phyloP scores from a whole-genome alignment of 2,113 vertebrate species.

The Trichechus manatus region DNA sequence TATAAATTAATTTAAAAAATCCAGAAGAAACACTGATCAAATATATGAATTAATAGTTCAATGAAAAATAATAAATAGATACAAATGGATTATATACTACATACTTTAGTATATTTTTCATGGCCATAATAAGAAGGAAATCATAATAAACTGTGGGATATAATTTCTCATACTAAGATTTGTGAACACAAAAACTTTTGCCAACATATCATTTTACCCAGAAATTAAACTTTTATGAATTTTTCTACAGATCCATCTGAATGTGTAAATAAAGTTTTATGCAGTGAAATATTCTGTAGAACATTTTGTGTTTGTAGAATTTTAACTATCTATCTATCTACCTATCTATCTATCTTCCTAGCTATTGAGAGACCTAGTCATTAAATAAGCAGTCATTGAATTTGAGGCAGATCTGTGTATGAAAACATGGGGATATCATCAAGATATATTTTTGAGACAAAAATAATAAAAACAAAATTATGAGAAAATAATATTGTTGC shows the following conservation, averaged over 20 bases:
- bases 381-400: not conserved
- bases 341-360: not conserved
- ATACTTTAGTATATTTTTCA: no score
- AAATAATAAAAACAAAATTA: not conserved
- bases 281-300: not conserved
- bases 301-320: not conserved
- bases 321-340: not conserved
- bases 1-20: no score
- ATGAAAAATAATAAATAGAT: no score
- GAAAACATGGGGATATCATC: not conserved
- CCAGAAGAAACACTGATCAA: no score
- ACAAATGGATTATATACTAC: no score
- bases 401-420: not conserved
- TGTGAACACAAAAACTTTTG: no score
- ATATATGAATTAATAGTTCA: no score
- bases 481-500: not conserved
- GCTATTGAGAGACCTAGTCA: not conserved
- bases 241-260: not conserved
- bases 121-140: no score
- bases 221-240: not conserved
- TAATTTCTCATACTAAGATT: no score
- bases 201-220: not conserved
- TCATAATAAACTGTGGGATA: no score
- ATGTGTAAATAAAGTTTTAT: not conserved
- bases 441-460: not conserved